phyloP scores from a whole-genome alignment of 2,888 invertebrate genomes.

The Sphaeridia pumilis region DNA sequence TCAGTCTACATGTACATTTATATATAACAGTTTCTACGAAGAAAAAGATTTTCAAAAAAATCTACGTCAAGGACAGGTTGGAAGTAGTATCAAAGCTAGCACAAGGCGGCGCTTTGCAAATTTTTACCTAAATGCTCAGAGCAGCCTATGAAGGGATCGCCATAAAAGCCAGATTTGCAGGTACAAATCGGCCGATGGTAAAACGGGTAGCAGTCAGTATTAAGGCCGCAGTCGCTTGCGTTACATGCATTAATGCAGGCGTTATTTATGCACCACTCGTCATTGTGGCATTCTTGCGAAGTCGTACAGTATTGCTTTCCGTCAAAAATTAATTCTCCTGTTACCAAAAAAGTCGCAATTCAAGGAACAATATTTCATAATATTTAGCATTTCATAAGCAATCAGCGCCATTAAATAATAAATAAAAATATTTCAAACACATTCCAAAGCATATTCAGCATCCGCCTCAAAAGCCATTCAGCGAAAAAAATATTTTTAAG shows the following conservation, averaged over 20 bases:
- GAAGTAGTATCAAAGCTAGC: too few species aligned
- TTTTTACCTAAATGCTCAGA: conserved; percentile 12
- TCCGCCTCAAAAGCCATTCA: too few species aligned
- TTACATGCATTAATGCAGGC: conserved; percentile 24
- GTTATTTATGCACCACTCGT: conserved; percentile 21
- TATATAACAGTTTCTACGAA: too few species aligned
- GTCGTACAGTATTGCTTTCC: conserved; percentile 17
- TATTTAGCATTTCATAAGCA: too few species aligned
- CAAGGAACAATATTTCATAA: neutral
- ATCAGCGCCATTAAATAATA: too few species aligned
- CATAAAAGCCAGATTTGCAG: conserved; percentile 48
- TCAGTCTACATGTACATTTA: too few species aligned
- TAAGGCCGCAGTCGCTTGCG: conserved; percentile 37
- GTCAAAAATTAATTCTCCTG: conserved; percentile 21
- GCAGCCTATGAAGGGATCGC: conserved; percentile 53
- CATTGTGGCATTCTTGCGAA: conserved; percentile 15
- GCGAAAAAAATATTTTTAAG: too few species aligned
- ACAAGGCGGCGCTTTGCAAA: too few species aligned
- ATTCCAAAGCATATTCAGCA: too few species aligned
- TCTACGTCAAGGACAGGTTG: too few species aligned
- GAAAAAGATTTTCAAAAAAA: too few species aligned
- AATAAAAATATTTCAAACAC: neutral
- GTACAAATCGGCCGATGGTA: conserved; percentile 42
- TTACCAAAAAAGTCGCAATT: conserved; percentile 14
- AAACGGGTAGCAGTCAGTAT: conserved; percentile 69